A percentile compares a stretch with the other conserved stretches of the same genome.
These are phyloP conservation scores for Bombus terrestris DNA, from an alignment of 1,140 invertebrate species.

Conservation along the genomic window DNA sequence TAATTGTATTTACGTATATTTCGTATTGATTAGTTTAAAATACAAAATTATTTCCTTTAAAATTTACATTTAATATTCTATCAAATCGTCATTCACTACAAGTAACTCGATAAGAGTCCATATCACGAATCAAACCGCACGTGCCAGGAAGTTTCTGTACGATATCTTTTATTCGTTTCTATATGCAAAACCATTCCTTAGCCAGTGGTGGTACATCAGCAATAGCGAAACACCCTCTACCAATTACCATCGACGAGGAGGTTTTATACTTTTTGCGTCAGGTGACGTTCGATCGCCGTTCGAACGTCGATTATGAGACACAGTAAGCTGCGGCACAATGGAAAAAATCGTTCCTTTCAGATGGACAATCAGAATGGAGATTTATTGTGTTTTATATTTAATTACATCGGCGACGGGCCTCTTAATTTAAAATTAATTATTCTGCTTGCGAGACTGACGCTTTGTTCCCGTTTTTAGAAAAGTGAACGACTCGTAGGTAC, in stretches of 20 bases:
- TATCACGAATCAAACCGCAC: not conserved
- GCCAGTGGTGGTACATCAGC: too few species aligned
- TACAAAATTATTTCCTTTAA: too few species aligned
- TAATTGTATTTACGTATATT: too few species aligned
- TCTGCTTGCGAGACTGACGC: not conserved
- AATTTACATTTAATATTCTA: too few species aligned
- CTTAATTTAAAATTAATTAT: conserved; percentile 30
- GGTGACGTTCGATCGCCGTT: not conserved
- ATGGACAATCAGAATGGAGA: not conserved
- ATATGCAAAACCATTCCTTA: not conserved
- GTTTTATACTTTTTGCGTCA: not conserved
- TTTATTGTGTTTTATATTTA: conserved; percentile 16
- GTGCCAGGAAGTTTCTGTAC: not conserved
- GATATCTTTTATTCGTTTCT: not conserved
- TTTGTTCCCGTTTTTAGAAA: conserved; percentile 39
- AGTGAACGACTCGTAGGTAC: conserved; percentile 46
- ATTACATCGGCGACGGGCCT: conserved; percentile 10
- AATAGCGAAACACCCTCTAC: not conserved
- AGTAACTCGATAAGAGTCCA: not conserved
- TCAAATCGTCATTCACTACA: too few species aligned
- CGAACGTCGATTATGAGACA: not conserved
- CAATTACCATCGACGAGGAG: not conserved
- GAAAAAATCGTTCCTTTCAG: not conserved
- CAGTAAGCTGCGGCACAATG: not conserved
- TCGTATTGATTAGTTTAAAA: too few species aligned